Evolutionary conservation across 2,888 invertebrate genomes (phyloP).

Genomic region (Rambutsinella grinnellia): DNA sequence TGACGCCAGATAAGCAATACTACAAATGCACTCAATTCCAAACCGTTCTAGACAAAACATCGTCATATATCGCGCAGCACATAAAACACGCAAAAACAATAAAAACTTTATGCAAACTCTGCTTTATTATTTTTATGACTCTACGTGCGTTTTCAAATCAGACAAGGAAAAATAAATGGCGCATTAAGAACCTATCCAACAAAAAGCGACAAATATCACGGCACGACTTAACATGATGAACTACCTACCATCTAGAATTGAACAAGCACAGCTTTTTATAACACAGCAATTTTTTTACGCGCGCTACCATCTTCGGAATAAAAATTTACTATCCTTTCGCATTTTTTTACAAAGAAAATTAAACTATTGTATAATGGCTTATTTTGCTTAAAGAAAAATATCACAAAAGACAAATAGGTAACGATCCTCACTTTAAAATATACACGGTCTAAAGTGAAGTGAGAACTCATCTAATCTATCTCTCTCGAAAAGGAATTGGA

Average conservation of each 20-base stretch:
- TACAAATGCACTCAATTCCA: too few species aligned
- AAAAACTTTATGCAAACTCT: neutral
- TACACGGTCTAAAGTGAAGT: neutral
- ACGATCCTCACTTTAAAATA: neutral
- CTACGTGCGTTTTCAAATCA: neutral
- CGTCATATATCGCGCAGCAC: neutral
- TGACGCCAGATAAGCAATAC: slow-evolving; percentile 11
- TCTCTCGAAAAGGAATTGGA: too few species aligned
- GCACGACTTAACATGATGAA: too few species aligned
- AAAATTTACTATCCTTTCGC: neutral
- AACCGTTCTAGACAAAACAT: too few species aligned
- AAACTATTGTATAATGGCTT: neutral
- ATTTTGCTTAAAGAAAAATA: neutral
- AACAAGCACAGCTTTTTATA: neutral
- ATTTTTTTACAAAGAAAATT: neutral
- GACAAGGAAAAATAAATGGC: neutral
- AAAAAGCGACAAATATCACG: too few species aligned
- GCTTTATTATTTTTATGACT: neutral
- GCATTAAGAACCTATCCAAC: neutral
- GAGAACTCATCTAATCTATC: neutral
- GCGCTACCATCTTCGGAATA: neutral
- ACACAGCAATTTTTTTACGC: neutral
- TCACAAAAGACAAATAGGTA: neutral
- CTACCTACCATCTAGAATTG: too few species aligned
- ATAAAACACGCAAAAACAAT: neutral